phyloP scores from a whole-genome alignment of 2,113 vertebrate species.

The Hippoglossus stenolepis region DNA sequence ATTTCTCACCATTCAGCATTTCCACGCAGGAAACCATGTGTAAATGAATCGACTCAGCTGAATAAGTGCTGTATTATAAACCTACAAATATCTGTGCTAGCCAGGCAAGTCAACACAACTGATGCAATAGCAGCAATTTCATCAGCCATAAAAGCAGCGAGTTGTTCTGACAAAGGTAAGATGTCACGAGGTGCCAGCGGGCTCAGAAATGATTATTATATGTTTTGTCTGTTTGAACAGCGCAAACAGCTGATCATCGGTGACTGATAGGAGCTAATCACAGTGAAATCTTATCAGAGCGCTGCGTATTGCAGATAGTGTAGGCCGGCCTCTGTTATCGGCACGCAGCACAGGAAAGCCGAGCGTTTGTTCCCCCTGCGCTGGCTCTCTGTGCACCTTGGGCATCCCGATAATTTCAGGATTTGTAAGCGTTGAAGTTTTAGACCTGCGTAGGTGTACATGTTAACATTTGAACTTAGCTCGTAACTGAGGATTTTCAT shows the following conservation, averaged over 20 bases:
- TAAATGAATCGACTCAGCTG: conserved; percentile 79
- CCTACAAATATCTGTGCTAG: conserved; percentile 62
- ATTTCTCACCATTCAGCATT: conserved; percentile 77
- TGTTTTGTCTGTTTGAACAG: conserved; percentile 60
- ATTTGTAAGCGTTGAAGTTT: conserved; percentile 53
- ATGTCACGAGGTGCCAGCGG: conserved; percentile 21
- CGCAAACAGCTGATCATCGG: conserved; percentile 62
- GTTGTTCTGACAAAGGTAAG: conserved; percentile 36
- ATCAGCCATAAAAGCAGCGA: conserved; percentile 45
- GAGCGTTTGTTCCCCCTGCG: conserved; percentile 43
- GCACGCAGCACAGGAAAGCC: conserved; percentile 39
- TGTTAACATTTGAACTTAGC: conserved; percentile 56
- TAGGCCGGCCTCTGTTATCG: conserved; percentile 64
- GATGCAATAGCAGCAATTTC: conserved; percentile 63
- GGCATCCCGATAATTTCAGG: conserved; percentile 66
- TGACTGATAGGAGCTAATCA: conserved; percentile 73
- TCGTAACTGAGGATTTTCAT: conserved; percentile 40
- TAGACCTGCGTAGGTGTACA: conserved; percentile 55
- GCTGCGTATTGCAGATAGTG: conserved; percentile 46
- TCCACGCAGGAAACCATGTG: conserved; percentile 67
- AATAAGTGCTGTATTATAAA: conserved; percentile 62
- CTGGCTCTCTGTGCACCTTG: conserved; percentile 47
- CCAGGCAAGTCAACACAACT: conserved; percentile 65
- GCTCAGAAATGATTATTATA: conserved; percentile 53
- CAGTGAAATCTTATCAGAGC: conserved; percentile 69